phyloP scores from a whole-genome alignment of 2,888 invertebrate species.

The Nymphalis c-album region DNA sequence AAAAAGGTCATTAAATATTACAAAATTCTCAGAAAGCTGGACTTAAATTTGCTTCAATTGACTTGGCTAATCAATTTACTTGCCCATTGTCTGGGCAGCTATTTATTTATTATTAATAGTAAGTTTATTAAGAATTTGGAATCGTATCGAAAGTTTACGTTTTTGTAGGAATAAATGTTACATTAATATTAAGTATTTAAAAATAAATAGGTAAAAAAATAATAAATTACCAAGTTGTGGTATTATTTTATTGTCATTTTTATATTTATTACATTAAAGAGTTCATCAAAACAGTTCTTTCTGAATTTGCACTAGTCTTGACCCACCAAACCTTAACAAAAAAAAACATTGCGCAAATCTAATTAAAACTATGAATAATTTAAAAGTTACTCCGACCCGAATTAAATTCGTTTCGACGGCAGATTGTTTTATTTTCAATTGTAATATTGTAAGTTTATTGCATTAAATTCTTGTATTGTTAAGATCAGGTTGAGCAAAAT shows the following conservation, averaged over 20 bases:
- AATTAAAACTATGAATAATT: background rate
- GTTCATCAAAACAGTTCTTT: too few relatives aligned
- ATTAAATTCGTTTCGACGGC: background rate
- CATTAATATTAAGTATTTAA: slow-evolving; percentile 28
- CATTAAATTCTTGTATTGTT: background rate
- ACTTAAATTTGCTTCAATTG: slow-evolving; percentile 25
- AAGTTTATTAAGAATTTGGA: slow-evolving; percentile 29
- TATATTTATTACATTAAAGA: too few relatives aligned
- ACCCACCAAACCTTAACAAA: too few relatives aligned
- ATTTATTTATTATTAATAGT: slow-evolving; percentile 42
- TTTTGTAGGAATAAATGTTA: slow-evolving; percentile 6
- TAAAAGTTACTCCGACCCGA: background rate
- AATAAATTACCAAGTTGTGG: slow-evolving; percentile 13
- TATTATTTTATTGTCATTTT: background rate
- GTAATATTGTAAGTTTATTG: background rate
- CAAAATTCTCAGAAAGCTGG: slow-evolving; percentile 22
- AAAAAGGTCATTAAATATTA: slow-evolving; percentile 70
- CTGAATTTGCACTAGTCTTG: too few relatives aligned
- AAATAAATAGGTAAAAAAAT: slow-evolving; percentile 19
- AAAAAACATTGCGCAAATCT: too few relatives aligned
- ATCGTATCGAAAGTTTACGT: background rate
- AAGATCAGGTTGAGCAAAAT: background rate
- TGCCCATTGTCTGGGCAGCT: slow-evolving; percentile 36
- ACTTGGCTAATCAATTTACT: slow-evolving; percentile 26
- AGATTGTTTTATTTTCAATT: slow-evolving; percentile 2